phyloP scores from a whole-genome alignment of 2,797 vertebrate species.

The Carcharodon carcharias region DNA sequence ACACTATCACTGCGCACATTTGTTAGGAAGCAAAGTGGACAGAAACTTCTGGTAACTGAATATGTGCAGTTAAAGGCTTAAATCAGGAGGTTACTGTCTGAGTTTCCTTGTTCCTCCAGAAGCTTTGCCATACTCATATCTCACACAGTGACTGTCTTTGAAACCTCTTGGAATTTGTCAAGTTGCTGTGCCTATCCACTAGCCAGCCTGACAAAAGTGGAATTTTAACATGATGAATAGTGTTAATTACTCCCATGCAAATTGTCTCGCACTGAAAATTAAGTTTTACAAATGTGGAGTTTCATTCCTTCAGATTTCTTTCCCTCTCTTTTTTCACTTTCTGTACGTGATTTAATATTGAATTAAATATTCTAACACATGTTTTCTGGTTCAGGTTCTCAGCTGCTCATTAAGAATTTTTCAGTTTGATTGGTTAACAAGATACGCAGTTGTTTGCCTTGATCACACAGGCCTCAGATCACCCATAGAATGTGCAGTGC shows the following conservation, averaged over 20 bases:
- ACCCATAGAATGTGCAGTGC: not conserved
- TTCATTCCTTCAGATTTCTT: not conserved
- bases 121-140: not conserved
- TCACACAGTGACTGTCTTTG: not conserved
- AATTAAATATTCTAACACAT: not conserved
- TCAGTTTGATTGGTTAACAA: not conserved
- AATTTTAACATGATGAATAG: not conserved
- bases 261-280: not conserved
- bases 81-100: not conserved
- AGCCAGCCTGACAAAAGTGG: not conserved
- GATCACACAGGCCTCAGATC: not conserved
- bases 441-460: not conserved
- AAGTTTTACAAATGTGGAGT: not conserved
- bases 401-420: not conserved
- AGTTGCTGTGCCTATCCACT: not conserved
- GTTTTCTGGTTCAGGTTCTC: not conserved
- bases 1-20: not conserved
- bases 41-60: not conserved
- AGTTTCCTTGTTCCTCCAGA: not conserved
- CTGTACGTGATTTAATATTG: not conserved
- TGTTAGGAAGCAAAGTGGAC: not conserved
- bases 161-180: not conserved
- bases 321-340: not conserved
- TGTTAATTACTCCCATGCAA: not conserved
- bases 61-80: not conserved